These are phyloP conservation scores for Drosophila nikananu DNA, from an alignment of 1,140 invertebrate species.

Conservation along the genomic window DNA sequence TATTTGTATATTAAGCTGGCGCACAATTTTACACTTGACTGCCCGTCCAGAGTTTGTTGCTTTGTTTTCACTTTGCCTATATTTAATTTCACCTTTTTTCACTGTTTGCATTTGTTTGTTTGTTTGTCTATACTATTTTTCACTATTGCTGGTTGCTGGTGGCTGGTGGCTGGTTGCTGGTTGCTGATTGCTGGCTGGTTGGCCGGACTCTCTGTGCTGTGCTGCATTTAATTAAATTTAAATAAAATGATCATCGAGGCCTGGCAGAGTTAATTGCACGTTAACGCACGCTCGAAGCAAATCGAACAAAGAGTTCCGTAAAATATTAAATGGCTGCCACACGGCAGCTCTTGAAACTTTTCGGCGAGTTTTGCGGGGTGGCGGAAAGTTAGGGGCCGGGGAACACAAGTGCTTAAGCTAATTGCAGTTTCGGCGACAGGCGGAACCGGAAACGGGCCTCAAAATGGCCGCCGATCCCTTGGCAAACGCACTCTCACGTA, in stretches of 20 bases:
- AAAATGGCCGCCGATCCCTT: conserved; percentile 42
- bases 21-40: conserved; percentile 80
- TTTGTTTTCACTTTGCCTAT: conserved; percentile 74
- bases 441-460: conserved; percentile 54
- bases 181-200: conserved; percentile 50
- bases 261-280: conserved; percentile 69
- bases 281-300: conserved; percentile 59
- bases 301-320: conserved; percentile 33
- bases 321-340: conserved; percentile 37
- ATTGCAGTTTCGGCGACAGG: conserved; percentile 59
- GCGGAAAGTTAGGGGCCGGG: neutral
- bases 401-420: conserved; percentile 64
- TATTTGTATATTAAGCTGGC: conserved; percentile 73
- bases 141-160: conserved; percentile 68
- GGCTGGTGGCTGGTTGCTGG: conserved; percentile 3
- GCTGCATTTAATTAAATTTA: conserved; percentile 79
- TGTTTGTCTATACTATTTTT: conserved; percentile 78
- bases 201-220: conserved; percentile 27
- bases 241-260: conserved; percentile 60
- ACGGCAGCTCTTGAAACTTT: conserved; percentile 26
- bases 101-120: conserved; percentile 78
- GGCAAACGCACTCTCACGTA: conserved; percentile 68
- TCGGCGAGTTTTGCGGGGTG: conserved; percentile 4
- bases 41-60: conserved; percentile 58
- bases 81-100: conserved; percentile 83